phyloP scores from a whole-genome alignment of 1,140 invertebrate species.

The Drosophila kohkoa region DNA sequence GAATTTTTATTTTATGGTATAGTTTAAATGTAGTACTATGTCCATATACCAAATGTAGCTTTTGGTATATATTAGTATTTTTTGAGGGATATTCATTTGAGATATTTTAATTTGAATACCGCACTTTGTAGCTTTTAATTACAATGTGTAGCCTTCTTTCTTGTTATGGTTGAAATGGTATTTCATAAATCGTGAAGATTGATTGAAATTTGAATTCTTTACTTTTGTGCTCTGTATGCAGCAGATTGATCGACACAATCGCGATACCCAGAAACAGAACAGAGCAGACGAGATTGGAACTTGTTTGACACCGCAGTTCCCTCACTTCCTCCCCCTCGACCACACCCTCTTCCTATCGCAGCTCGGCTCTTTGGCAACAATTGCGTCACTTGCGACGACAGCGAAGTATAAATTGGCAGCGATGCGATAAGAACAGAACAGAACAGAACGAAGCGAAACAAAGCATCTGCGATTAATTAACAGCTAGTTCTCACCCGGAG shows the following conservation, averaged over 20 bases:
- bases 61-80: too few species aligned
- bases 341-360: neutral
- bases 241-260: neutral
- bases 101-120: too few species aligned
- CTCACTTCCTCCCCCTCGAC: neutral
- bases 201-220: too few species aligned
- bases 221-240: neutral
- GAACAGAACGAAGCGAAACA: neutral
- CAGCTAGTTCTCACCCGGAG: neutral
- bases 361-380: neutral
- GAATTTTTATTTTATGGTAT: too few species aligned
- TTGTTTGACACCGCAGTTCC: conserved; percentile 20
- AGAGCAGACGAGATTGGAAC: conserved; percentile 35
- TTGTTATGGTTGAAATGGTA: too few species aligned
- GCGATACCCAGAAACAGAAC: neutral
- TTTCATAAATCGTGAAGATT: too few species aligned
- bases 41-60: too few species aligned
- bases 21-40: too few species aligned
- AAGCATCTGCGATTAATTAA: neutral
- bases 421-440: conserved; percentile 24
- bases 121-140: too few species aligned
- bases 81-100: too few species aligned
- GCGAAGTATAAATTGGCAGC: conserved; percentile 24
- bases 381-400: conserved; percentile 14
- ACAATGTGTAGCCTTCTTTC: too few species aligned